Evolutionary conservation across 2,888 invertebrate genomes (phyloP).

Genomic region (Marasmarcha lunaedactyla): DNA sequence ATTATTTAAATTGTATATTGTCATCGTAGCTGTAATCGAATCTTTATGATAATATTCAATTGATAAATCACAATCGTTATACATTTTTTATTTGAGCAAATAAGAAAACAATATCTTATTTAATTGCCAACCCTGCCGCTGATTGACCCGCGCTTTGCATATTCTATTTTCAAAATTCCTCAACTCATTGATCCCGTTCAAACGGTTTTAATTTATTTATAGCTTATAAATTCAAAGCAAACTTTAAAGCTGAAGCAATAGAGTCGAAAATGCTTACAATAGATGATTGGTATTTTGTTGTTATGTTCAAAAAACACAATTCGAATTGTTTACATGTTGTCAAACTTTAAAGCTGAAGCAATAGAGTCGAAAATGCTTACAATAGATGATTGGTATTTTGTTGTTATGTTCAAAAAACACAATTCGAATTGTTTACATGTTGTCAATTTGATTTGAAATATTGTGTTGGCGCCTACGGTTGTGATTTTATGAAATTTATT

Average conservation of each 20-base stretch:
- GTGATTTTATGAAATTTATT: too few species aligned
- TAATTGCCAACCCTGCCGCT: slow-evolving; percentile 32
- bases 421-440: slow-evolving; percentile 1
- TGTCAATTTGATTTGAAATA: too few species aligned
- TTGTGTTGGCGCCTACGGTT: too few species aligned
- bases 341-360: background rate
- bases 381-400: background rate
- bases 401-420: background rate
- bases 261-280: background rate
- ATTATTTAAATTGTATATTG: too few species aligned
- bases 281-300: background rate
- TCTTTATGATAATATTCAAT: too few species aligned
- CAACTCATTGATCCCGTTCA: slow-evolving; percentile 42
- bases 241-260: background rate
- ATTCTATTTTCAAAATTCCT: slow-evolving; percentile 53
- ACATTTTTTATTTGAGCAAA: too few species aligned
- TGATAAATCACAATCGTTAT: too few species aligned
- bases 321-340: slow-evolving; percentile 1
- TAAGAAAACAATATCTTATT: too few species aligned
- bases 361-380: background rate
- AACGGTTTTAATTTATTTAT: slow-evolving; percentile 30
- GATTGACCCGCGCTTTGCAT: slow-evolving; percentile 44
- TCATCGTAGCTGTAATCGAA: too few species aligned
- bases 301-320: background rate
- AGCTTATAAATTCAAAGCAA: slow-evolving; percentile 10